Conservation (phyloP, 2,113 vertebrate genomes). For the Monopterus albus region DNA sequence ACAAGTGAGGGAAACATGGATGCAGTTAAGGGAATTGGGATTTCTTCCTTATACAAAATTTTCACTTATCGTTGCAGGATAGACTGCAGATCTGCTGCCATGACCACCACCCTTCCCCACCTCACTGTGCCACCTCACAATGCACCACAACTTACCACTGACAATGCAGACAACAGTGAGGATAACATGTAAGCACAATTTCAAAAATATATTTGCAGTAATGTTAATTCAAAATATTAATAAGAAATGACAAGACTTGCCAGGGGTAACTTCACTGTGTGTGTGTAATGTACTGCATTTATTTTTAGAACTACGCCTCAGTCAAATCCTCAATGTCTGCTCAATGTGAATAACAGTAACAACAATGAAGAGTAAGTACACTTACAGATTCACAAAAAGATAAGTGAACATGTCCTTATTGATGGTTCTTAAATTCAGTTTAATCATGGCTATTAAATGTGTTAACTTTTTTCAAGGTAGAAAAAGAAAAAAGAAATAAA, state of each 20-base stretch:
- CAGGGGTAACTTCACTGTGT: background rate
- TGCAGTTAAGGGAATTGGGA: too few relatives aligned
- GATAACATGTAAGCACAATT: conserved; percentile 51
- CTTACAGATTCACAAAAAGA: background rate
- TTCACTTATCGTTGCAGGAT: background rate
- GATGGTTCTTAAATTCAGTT: background rate
- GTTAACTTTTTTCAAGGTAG: conserved; percentile 37
- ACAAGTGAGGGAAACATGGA: too few relatives aligned
- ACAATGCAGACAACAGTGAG: conserved; percentile 47
- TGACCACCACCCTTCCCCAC: conserved; percentile 33
- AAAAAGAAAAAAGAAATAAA: conserved; percentile 65
- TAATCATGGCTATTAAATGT: too few relatives aligned
- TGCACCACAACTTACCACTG: conserved; percentile 18
- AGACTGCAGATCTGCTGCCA: conserved; percentile 41
- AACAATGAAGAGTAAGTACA: conserved; percentile 89
- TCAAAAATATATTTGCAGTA: background rate
- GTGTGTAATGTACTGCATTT: conserved; percentile 48
- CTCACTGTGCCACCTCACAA: conserved; percentile 27
- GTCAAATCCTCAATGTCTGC: conserved; percentile 65
- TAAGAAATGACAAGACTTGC: background rate
- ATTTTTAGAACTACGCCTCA: conserved; percentile 74
- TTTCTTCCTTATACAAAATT: background rate
- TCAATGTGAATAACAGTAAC: conserved; percentile 91
- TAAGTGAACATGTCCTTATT: conserved; percentile 1
- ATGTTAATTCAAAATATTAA: background rate